Evolutionary conservation across 1,140 invertebrate genomes (phyloP).

Genomic region (Ceratosolen solmsi): DNA sequence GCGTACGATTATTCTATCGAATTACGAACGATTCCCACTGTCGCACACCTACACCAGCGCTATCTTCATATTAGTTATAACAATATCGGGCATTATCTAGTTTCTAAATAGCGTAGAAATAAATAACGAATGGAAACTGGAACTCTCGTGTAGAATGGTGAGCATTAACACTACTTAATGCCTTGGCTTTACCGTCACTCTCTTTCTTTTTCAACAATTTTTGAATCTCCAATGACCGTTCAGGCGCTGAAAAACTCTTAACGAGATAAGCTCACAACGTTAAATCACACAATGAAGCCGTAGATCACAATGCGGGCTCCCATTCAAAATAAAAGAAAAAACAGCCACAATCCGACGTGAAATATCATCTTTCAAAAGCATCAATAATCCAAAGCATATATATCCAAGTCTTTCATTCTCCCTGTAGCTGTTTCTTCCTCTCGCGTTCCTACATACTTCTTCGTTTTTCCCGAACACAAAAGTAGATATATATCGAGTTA

Average conservation of each 20-base stretch:
- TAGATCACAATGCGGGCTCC: constrained; percentile 15
- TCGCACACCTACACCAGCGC: no score
- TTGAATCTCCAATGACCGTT: background rate
- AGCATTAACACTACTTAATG: background rate
- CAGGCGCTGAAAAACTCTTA: constrained; percentile 33
- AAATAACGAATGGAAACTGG: background rate
- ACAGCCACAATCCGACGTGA: constrained; percentile 20
- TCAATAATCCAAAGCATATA: constrained; percentile 35
- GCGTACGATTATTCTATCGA: background rate
- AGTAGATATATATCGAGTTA: constrained; percentile 18
- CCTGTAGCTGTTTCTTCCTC: constrained; percentile 36
- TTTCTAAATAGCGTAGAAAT: background rate
- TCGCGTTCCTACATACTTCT: constrained; percentile 26
- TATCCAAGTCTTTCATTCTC: constrained; percentile 39
- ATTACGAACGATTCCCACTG: background rate
- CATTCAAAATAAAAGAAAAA: constrained; percentile 21
- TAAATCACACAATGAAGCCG: constrained; percentile 28
- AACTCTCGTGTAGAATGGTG: background rate
- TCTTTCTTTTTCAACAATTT: constrained; percentile 14
- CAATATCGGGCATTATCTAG: background rate
- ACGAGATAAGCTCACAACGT: constrained; percentile 30
- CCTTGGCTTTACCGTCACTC: no score
- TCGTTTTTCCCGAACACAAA: constrained; percentile 41
- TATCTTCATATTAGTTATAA: no score
- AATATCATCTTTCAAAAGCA: constrained; percentile 49